Base-by-base conservation (phyloP, 1,140 invertebrate species). In the Pseudomyrmex dendroicus region DNA sequence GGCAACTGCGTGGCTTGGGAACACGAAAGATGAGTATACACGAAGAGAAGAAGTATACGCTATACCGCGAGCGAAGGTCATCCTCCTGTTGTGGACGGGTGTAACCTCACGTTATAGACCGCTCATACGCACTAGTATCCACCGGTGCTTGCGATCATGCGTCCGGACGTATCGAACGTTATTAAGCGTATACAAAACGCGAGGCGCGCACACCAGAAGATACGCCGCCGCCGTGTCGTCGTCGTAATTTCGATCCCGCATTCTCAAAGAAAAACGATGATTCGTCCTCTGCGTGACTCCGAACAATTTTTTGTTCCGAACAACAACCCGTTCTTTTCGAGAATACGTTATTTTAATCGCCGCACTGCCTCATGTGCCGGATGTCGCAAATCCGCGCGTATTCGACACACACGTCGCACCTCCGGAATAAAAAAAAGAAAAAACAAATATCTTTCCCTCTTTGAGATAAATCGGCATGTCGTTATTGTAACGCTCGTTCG, bases 1-100 rank as follows among this genome's bases (percentile, higher is more conserved):
- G 90, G 84, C 88, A 87, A 91, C 78, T 82, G 72, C 76, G 84
- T 80, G 80, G 54, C 82, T 35, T 90, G 89, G 83, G 84, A 82
- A 88, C 84, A 84, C 85, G 86, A 89, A 90, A 86, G 84, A 88
- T 89, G 83, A 84, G 59, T 13, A 61, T 63, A 15, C 64, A 70
- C 61, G 50, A 70, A n/a, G 50, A 50, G 70, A 82, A 67, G 64
- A 82, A 67, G 66, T 70, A 48, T 62, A 84, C 62, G 52, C 54
- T 85, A 78, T 57, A 87, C 74, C 67, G 62, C 82, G 73, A 46
- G 67, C 83, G 83, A 88, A 88, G 86, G 83, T 87, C 86, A 84
- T 73, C 87, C 68, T 35, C 22, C 13, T 54, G 76, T 82, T 76
- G 83, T 17, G 76, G 67, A 9, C 72, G 57, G 77, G 72, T 15